A percentile compares a stretch with the other conserved stretches of the same genome.
Conservation (phyloP, 2,797 vertebrate species). For the Thalassophryne amazonica region DNA sequence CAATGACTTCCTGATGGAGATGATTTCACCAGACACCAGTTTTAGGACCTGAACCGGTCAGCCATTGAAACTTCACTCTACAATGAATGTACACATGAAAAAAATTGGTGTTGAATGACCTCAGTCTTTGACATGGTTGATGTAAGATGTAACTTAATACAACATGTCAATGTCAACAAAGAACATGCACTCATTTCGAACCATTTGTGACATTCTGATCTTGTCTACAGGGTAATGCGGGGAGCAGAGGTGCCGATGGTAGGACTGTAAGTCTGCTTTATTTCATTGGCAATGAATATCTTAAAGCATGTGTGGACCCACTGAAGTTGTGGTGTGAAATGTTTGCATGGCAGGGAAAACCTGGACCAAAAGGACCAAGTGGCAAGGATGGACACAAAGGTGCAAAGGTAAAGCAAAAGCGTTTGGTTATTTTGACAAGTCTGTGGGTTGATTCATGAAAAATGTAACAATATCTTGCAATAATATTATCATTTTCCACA, state of each 20-base stretch:
- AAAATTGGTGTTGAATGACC: slow-evolving; percentile 40
- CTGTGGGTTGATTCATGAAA: too few relatives aligned
- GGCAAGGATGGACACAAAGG: slow-evolving; percentile 77
- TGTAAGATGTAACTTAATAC: slow-evolving; percentile 32
- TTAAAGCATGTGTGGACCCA: neutral
- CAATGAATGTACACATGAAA: slow-evolving; percentile 48
- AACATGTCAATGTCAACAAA: slow-evolving; percentile 45
- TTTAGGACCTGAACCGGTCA: slow-evolving; percentile 43
- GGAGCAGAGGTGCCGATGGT: slow-evolving; percentile 71
- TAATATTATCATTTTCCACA: too few relatives aligned
- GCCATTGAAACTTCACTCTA: slow-evolving; percentile 42
- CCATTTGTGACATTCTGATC: slow-evolving; percentile 33
- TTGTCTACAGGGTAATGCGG: slow-evolving; percentile 68
- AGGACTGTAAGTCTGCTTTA: slow-evolving; percentile 65
- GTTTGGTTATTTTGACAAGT: neutral
- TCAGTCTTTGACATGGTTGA: slow-evolving; percentile 27
- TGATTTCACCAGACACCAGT: slow-evolving; percentile 52
- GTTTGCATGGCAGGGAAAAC: slow-evolving; percentile 67
- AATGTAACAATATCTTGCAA: too few relatives aligned
- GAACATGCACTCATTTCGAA: slow-evolving; percentile 39
- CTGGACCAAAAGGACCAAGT: slow-evolving; percentile 59
- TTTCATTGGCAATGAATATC: slow-evolving; percentile 2
- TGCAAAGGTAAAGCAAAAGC: slow-evolving; percentile 52
- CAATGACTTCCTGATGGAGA: slow-evolving; percentile 45
- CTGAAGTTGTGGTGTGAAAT: slow-evolving; percentile 7